Base-by-base conservation (phyloP, 2,113 vertebrate species). In the Sprattus sprattus region DNA sequence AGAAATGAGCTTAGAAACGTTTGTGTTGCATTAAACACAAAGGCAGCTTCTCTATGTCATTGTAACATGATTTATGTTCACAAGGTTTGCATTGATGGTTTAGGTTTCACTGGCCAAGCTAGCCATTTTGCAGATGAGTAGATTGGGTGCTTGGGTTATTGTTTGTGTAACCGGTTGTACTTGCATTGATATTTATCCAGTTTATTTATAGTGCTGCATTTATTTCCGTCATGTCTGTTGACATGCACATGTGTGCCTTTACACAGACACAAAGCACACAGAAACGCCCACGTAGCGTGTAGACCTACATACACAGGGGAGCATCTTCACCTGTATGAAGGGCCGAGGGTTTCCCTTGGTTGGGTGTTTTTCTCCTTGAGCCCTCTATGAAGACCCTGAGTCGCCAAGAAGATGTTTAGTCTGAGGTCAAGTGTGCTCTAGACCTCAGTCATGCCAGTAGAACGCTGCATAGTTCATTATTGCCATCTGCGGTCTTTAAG, bases 21-120 rank as follows among this genome's bases (percentile, higher is more conserved):
- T 89, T 91, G 84, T 82, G 54, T 28, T 83, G 83, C 81, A 88
- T 82, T 83, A 54, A 90, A 86, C 83, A 82, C 45, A 88, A 13
- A 89, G 95, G 95, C 95, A 96, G 94, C 95, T 95, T 90, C 84
- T 88, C 60, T 92, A 83, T 84, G 91, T 91, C 94, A 93, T 90
- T 94, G 92, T 93, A 92, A 88, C 91, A 82, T 86, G 88, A 94
- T 94, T 93, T 93, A 92, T 87, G 80, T 83, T 8, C 87, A 57
- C 87, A 86, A 84, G 84, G 47, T 83, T 71, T 85, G n/a, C 71
- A 46, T 84, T n/a, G 45, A 39, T 78, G 71, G n/a, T 87, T 84
- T 83, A 85, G 81, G 25, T 85, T 86, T 45, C 60, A 78, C 49
- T 57, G n/a, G 25, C 80, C 32, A 28, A 81, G 28, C 28, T 64